Percentiles rank a stretch among this genome's conserved stretches.
These are phyloP conservation scores for Athripsodes cinereus DNA, from an alignment of 2,888 invertebrate genomes.

Conservation along the genomic window DNA sequence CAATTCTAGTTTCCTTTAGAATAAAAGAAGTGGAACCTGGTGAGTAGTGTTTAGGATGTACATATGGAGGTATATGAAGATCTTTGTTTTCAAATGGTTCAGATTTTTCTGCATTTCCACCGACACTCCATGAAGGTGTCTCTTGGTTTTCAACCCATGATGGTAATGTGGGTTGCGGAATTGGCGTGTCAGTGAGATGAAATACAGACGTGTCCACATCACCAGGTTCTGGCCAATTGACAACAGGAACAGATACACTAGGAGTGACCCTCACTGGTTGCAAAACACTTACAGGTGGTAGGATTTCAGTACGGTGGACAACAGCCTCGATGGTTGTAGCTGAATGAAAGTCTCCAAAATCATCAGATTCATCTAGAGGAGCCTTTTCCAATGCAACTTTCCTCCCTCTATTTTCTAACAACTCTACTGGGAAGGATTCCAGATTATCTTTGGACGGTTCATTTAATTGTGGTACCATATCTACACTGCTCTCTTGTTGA, in stretches of 20 bases:
- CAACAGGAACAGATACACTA: slow-evolving; percentile 38
- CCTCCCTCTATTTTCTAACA: neutral
- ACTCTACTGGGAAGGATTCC: neutral
- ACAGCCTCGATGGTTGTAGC: slow-evolving; percentile 5
- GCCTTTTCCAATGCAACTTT: too few species aligned
- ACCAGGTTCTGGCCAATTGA: slow-evolving; percentile 50
- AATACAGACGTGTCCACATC: slow-evolving; percentile 42
- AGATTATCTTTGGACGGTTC: neutral
- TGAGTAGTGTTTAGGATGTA: neutral
- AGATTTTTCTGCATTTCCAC: slow-evolving; percentile 28
- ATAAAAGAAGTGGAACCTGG: slow-evolving; percentile 19
- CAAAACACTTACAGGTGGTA: slow-evolving; percentile 31
- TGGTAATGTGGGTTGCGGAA: slow-evolving; percentile 27
- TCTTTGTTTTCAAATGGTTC: neutral
- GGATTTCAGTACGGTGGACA: neutral
- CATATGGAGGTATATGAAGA: neutral
- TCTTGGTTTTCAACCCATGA: slow-evolving; percentile 3
- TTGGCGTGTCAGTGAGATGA: slow-evolving; percentile 43
- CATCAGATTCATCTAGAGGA: slow-evolving; percentile 15
- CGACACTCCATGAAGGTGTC: slow-evolving; percentile 18
- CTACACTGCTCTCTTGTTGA: neutral
- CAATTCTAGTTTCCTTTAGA: slow-evolving; percentile 26
- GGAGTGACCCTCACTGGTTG: slow-evolving; percentile 45
- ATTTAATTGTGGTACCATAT: neutral
- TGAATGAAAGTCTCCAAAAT: slow-evolving; percentile 26